A percentile compares a stretch with the other conserved stretches of the same genome.
phyloP scores from a whole-genome alignment of 35 echinoderm and acorn worm genomes.

The Eucidaris tribuloides region DNA sequence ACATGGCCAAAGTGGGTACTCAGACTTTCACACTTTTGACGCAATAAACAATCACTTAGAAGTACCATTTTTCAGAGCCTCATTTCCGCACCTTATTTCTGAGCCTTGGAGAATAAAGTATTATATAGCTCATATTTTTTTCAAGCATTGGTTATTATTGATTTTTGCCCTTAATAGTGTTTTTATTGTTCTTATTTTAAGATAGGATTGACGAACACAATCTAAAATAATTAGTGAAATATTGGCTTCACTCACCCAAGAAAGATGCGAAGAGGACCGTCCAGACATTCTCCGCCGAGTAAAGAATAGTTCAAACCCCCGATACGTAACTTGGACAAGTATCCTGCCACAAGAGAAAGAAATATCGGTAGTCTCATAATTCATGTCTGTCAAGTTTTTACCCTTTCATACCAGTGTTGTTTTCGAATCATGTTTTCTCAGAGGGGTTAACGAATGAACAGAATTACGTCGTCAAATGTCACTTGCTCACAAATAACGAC shows the following conservation, averaged over 20 bases:
- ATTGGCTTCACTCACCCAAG: background rate
- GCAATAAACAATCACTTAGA: too few species aligned
- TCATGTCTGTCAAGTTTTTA: background rate
- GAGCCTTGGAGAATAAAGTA: background rate
- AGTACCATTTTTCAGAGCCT: too few species aligned
- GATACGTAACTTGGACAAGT: background rate
- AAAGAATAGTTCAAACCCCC: background rate
- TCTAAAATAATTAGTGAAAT: too few species aligned
- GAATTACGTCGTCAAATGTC: background rate
- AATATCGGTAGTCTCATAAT: too few species aligned
- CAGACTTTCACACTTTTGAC: too few species aligned
- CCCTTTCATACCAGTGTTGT: background rate
- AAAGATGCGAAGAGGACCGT: background rate
- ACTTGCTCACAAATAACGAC: background rate
- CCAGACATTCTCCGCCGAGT: background rate
- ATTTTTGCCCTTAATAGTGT: background rate
- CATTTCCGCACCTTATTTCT: background rate
- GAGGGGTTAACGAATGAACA: background rate
- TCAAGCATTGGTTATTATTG: background rate
- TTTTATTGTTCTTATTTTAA: too few species aligned
- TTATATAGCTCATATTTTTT: background rate
- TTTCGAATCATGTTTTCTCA: background rate
- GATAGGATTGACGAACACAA: too few species aligned
- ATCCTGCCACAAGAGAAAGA: background rate
- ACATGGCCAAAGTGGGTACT: too few species aligned